phyloP scores from a whole-genome alignment of 2,888 invertebrate species.

The Brenthis daphne region DNA sequence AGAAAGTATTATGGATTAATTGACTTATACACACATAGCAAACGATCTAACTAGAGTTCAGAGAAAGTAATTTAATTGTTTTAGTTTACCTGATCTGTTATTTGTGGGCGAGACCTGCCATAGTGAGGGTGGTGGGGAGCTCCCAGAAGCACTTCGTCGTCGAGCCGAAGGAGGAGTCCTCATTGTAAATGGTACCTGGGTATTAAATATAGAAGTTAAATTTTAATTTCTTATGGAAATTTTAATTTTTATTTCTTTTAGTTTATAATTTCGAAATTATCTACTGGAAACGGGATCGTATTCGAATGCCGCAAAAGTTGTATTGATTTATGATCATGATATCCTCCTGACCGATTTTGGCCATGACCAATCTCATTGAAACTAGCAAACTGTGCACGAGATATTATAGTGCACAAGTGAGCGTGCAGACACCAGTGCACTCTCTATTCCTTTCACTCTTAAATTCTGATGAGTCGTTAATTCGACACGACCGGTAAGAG shows the following conservation, averaged over 20 bases:
- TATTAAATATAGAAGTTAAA: too few relatives aligned
- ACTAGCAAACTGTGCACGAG: too few relatives aligned
- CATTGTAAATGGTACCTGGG: constrained; percentile 89
- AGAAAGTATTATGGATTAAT: background rate
- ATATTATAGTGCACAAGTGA: too few relatives aligned
- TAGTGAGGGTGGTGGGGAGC: constrained; percentile 87
- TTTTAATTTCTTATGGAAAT: background rate
- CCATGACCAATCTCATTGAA: too few relatives aligned
- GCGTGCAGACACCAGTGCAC: too few relatives aligned
- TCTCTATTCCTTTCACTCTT: too few relatives aligned
- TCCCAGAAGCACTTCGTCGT: constrained; percentile 85
- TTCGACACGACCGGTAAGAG: too few relatives aligned
- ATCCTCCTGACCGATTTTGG: too few relatives aligned
- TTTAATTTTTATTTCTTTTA: background rate
- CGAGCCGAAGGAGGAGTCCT: constrained; percentile 91
- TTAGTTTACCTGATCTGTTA: constrained; percentile 84
- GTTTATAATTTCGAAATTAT: background rate
- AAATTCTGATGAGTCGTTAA: too few relatives aligned
- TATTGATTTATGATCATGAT: too few relatives aligned
- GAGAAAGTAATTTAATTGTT: background rate
- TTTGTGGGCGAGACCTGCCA: constrained; percentile 93
- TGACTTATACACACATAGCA: background rate
- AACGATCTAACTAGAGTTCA: background rate
- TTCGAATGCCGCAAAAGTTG: too few relatives aligned
- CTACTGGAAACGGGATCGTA: too few relatives aligned